Base-by-base conservation (phyloP, 2,888 invertebrate genomes). In the Choristoneura rosaceana region DNA sequence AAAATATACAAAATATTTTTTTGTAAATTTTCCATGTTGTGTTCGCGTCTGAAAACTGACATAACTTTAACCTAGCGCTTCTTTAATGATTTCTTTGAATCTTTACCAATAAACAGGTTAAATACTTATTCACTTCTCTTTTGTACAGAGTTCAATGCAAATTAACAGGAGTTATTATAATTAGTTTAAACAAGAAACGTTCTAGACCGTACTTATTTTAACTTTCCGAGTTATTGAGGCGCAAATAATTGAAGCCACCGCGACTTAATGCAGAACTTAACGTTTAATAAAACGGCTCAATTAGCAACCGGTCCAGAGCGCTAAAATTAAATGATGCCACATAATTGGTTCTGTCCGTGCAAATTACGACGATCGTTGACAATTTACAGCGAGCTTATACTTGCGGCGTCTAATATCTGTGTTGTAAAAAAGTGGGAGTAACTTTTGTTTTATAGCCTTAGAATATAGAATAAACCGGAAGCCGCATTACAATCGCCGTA, bases 311-410 rank as follows among this genome's bases (percentile, higher is more conserved):
- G 86, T 85, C 79, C 74, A 45, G 70, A 74, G 65, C 34, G 58
- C 68, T 71, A 71, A 68, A 71, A 71, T 77, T 74, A 76, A 85
- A 82, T 82, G 83, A 84, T 81, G 79, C 77, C 78, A 80, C 78
- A 81, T 83, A 81, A 83, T 82, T 81, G 79, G 64, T 75, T 74
- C 73, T 67, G 69, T 75, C 59, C 61, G 52, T 55, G 77, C 83
- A 82, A 84, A 84, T 88, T 87, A 89, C 86, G 84, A 86, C 87
- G 86, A 88, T 86, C 75, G 81, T 81, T 80, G 78, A 79, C 81
- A 84, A 83, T 85, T 84, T 84, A 82, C 80, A 77, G 79, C 75
- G 73, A 76, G 76, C 71, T 70, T 68, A 74, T 74, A 76, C 69
- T 74, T 15, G 43, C 41, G 15, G 25, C 41, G 43, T 73, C 74